Percentiles rank a stretch among this genome's conserved stretches.
Conservation (phyloP, 2,113 vertebrate species). For the Melanerpes formicivorus region DNA sequence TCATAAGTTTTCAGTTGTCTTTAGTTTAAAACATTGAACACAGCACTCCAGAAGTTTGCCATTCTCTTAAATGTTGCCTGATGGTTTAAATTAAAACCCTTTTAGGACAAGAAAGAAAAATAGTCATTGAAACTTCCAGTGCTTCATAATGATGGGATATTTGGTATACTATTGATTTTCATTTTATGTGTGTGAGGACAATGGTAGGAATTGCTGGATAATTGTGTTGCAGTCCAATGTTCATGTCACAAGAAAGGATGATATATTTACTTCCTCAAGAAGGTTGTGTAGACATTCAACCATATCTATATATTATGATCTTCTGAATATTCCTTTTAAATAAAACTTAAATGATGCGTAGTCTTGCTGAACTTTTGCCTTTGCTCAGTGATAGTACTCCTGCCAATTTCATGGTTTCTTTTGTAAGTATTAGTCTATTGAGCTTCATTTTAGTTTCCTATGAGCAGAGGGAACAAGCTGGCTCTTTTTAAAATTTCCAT, state of each 20-base stretch:
- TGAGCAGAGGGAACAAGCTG: neutral
- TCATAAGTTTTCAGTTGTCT: neutral
- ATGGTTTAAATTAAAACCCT: neutral
- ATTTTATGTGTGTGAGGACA: neutral
- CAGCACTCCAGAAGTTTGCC: neutral
- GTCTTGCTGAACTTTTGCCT: neutral
- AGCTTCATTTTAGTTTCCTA: neutral
- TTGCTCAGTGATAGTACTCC: neutral
- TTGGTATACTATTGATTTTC: neutral
- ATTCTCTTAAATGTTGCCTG: neutral
- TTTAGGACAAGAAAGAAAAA: neutral
- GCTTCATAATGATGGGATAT: neutral
- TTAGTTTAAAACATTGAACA: neutral
- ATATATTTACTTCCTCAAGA: neutral
- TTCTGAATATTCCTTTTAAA: neutral
- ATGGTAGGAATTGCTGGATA: neutral
- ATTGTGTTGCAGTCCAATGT: neutral
- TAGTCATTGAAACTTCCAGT: neutral
- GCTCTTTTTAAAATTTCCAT: neutral
- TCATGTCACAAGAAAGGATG: neutral
- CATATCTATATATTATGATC: neutral
- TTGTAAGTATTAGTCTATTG: neutral
- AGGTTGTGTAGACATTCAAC: neutral
- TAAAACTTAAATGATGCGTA: neutral
- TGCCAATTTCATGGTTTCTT: neutral